These are phyloP conservation scores for Turritopsis rubra DNA, from an alignment of 30 jellyfish, hydroid and myxozoan species.

Conservation along the genomic window DNA sequence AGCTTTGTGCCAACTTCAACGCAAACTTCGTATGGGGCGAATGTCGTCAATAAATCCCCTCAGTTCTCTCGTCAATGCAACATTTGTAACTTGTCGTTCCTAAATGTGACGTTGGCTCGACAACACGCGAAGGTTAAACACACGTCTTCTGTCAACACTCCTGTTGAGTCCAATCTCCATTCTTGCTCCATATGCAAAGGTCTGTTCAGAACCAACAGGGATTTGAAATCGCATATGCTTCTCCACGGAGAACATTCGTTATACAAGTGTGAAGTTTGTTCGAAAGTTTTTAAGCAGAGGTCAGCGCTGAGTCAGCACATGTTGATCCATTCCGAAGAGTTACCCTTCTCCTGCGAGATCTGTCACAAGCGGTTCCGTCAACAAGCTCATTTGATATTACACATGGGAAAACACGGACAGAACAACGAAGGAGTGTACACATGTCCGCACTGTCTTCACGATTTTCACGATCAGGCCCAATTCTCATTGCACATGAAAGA, in stretches of 20 bases:
- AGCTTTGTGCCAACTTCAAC: neutral
- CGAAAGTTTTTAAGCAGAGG: slow-evolving; percentile 22
- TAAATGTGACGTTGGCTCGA: slow-evolving; percentile 29
- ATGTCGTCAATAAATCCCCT: neutral
- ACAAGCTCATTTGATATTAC: slow-evolving; percentile 29
- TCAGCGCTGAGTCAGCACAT: slow-evolving; percentile 29
- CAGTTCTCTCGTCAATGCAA: slow-evolving; percentile 10
- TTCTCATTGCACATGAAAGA: slow-evolving; percentile 13
- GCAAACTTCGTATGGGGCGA: neutral
- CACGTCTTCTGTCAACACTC: neutral
- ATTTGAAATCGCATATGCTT: slow-evolving; percentile 36
- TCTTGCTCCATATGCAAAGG: slow-evolving; percentile 26
- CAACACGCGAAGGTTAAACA: slow-evolving; percentile 5
- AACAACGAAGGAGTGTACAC: slow-evolving; percentile 7
- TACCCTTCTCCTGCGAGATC: slow-evolving; percentile 26
- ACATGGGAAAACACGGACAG: slow-evolving; percentile 34
- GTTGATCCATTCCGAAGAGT: slow-evolving; percentile 32
- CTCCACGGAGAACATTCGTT: slow-evolving; percentile 28
- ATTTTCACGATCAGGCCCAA: neutral
- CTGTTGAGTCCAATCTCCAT: neutral
- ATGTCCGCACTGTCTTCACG: slow-evolving; percentile 30
- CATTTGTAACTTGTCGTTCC: slow-evolving; percentile 16
- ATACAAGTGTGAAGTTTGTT: slow-evolving; percentile 36
- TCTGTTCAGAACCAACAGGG: slow-evolving; percentile 19
- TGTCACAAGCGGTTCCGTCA: slow-evolving; percentile 35